phyloP scores from a whole-genome alignment of 35 echinoderm and acorn worm species.

The Apostichopus japonicus region DNA sequence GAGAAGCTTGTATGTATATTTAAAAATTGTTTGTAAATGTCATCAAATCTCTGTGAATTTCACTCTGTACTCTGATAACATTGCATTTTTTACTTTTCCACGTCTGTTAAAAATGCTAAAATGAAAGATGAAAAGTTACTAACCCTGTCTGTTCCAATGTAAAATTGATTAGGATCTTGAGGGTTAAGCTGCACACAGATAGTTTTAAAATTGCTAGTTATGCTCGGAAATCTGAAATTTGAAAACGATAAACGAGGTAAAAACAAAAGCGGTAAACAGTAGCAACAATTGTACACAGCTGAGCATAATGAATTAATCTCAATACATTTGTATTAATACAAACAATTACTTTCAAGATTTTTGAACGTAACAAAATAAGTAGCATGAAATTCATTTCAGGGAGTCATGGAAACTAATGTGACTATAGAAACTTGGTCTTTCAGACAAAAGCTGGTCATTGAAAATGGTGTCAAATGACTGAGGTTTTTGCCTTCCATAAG shows the following conservation, averaged over 20 bases:
- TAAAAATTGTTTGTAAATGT: neutral
- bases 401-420: too few species aligned
- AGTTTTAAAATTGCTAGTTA: constrained; percentile 19
- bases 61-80: too few species aligned
- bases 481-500: too few species aligned
- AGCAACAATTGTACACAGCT: neutral
- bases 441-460: too few species aligned
- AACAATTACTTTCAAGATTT: too few species aligned
- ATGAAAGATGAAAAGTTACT: neutral
- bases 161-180: constrained; percentile 83
- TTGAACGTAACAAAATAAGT: too few species aligned
- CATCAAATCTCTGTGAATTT: too few species aligned
- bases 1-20: neutral
- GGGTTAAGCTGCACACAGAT: constrained; percentile 72
- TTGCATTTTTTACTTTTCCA: neutral
- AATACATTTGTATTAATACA: too few species aligned
- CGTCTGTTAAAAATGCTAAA: neutral
- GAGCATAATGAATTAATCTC: too few species aligned
- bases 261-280: neutral
- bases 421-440: too few species aligned
- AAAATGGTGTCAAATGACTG: too few species aligned
- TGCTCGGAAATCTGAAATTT: neutral
- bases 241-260: neutral
- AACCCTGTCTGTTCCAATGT: constrained; percentile 81
- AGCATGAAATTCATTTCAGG: too few species aligned